These are phyloP conservation scores for Onthophagus taurus DNA, from an alignment of 1,140 invertebrate genomes.

Conservation along the genomic window DNA sequence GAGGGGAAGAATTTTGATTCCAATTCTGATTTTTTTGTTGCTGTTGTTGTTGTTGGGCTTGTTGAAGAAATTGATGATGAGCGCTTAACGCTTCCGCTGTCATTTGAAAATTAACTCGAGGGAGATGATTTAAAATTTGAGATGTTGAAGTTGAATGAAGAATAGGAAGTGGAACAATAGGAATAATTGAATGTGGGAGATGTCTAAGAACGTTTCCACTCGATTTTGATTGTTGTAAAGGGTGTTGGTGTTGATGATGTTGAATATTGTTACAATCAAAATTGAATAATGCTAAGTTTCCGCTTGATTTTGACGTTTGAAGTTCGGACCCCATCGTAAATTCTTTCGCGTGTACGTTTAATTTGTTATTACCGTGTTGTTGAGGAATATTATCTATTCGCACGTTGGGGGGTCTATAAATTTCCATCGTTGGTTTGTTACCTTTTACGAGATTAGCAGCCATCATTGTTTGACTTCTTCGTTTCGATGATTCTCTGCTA, in stretches of 20 bases:
- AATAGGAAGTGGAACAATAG: constrained; percentile 33
- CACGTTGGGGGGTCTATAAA: constrained; percentile 78
- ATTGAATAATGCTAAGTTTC: constrained; percentile 40
- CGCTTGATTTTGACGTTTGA: constrained; percentile 52
- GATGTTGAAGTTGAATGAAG: constrained; percentile 39
- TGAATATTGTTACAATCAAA: no score
- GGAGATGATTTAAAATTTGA: constrained; percentile 31
- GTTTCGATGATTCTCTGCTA: constrained; percentile 37
- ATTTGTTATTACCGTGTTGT: constrained; percentile 42
- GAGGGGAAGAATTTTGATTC: constrained; percentile 17
- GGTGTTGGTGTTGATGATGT: constrained; percentile 41
- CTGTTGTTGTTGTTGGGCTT: constrained; percentile 13
- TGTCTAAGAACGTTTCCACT: constrained; percentile 49
- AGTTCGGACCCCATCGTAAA: constrained; percentile 64
- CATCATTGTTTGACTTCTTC: constrained; percentile 46
- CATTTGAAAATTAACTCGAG: constrained; percentile 37
- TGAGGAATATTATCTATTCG: constrained; percentile 31
- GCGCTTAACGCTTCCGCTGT: constrained; percentile 22
- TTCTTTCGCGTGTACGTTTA: constrained; percentile 78
- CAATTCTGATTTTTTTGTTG: constrained; percentile 1
- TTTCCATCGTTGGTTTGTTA: constrained; percentile 77
- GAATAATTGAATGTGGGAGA: constrained; percentile 31
- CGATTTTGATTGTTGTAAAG: constrained; percentile 50
- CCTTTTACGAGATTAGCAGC: constrained; percentile 49
- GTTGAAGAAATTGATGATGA: constrained; percentile 24